Conservation (phyloP, 37 sponge, comb jelly and placozoan genomes). For the Hormiphora californensis region DNA sequence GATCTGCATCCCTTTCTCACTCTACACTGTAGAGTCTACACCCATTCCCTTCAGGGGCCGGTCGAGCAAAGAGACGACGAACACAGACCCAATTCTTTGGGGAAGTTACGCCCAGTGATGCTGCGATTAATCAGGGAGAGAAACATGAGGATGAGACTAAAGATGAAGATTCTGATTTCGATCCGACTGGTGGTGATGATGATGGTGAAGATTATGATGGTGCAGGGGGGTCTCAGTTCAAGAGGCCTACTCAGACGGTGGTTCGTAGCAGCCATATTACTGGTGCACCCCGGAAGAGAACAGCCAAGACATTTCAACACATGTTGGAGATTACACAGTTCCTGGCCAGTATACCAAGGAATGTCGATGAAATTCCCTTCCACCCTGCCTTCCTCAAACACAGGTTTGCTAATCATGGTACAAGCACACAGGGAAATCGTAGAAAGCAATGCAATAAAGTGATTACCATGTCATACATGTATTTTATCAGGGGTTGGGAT, state of each 20-base stretch:
- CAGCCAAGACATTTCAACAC: neutral
- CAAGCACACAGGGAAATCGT: no score
- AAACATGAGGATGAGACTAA: no score
- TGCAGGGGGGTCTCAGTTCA: neutral
- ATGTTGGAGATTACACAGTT: neutral
- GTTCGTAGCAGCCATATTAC: neutral
- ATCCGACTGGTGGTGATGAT: no score
- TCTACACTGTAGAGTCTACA: no score
- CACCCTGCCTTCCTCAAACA: neutral
- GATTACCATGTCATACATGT: no score
- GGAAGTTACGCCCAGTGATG: slow-evolving; percentile 1
- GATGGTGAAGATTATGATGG: no score
- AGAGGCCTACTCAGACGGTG: neutral
- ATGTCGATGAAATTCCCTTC: neutral
- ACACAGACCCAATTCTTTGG: slow-evolving; percentile 19
- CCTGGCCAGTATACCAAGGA: neutral
- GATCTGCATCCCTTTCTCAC: no score
- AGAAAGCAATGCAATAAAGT: no score
- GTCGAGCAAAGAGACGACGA: neutral
- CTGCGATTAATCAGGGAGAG: no score
- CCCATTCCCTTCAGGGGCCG: no score
- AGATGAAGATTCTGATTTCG: no score
- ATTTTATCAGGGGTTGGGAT: slow-evolving; percentile 14
- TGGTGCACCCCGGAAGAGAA: neutral
- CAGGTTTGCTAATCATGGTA: no score